Conservation (phyloP, 53 echinoderm and acorn worm species). For the Echinometra lucunter region DNA sequence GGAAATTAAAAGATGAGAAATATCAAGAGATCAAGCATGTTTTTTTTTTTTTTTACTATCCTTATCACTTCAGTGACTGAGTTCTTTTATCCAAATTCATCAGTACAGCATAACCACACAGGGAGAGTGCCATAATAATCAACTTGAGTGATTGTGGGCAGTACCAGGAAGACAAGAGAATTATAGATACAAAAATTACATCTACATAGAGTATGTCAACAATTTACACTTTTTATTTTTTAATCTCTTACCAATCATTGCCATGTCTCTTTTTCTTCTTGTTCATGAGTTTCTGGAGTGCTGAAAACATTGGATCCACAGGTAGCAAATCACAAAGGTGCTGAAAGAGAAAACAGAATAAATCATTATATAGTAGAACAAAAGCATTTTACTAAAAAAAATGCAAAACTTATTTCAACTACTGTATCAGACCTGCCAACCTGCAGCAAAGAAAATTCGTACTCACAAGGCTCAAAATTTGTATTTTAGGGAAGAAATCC, state of each 20-base stretch:
- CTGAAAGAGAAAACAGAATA: slow-evolving; percentile 36
- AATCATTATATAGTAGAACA: not conserved
- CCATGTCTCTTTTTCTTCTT: slow-evolving; percentile 76
- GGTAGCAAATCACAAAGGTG: slow-evolving; percentile 74
- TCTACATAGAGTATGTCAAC: not conserved
- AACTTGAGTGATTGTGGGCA: too few relatives aligned
- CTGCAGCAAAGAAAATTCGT: too few relatives aligned
- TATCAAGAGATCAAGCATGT: not conserved
- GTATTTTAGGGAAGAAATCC: too few relatives aligned
- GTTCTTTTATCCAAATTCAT: not conserved
- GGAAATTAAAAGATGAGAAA: too few relatives aligned
- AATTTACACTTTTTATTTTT: not conserved
- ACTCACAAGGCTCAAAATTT: too few relatives aligned
- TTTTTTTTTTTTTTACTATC: not conserved
- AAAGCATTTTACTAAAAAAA: not conserved
- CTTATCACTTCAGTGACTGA: not conserved
- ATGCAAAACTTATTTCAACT: not conserved
- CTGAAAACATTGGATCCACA: slow-evolving; percentile 71
- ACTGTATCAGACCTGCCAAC: too few relatives aligned
- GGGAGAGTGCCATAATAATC: too few relatives aligned
- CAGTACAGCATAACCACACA: not conserved
- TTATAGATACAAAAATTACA: not conserved
- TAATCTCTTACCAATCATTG: slow-evolving; percentile 70
- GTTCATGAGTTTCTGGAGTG: slow-evolving; percentile 73
- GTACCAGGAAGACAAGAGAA: too few relatives aligned